Conservation (phyloP, 1,140 invertebrate genomes). For the Caenorhabditis inopinata region DNA sequence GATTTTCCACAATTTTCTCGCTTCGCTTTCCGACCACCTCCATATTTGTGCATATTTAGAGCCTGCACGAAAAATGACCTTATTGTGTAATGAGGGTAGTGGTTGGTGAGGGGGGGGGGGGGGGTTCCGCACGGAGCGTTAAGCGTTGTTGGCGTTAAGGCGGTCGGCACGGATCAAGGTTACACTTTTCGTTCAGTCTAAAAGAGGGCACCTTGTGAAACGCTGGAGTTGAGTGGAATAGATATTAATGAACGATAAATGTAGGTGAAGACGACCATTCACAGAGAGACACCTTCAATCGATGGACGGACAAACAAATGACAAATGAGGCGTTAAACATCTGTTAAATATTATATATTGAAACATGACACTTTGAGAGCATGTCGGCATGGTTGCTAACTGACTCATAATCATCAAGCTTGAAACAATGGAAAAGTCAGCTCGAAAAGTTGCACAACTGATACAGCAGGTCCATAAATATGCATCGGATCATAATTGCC, state of each 20-base stretch:
- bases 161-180: conserved; percentile 30
- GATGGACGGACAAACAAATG: conserved; percentile 7
- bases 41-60: conserved; percentile 30
- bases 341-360: too few species aligned
- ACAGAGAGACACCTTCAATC: not conserved
- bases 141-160: conserved; percentile 15
- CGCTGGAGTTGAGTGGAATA: not conserved
- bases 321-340: too few species aligned
- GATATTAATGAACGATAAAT: not conserved
- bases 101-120: not conserved
- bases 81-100: not conserved
- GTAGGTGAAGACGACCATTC: not conserved
- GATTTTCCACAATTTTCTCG: not conserved
- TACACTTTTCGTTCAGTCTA: not conserved
- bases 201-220: not conserved
- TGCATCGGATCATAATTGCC: too few species aligned
- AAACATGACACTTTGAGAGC: too few species aligned
- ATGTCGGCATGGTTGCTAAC: too few species aligned
- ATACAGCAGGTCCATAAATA: too few species aligned
- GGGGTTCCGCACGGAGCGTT: conserved; percentile 11
- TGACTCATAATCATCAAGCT: too few species aligned
- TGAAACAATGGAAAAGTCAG: too few species aligned
- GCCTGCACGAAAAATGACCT: conserved; percentile 18
- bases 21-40: not conserved
- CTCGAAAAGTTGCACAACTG: too few species aligned